A percentile compares a stretch with the other conserved stretches of the same genome.
Evolutionary conservation across 1,140 invertebrate genomes (phyloP).

Genomic region (Trichoplusia ni): DNA sequence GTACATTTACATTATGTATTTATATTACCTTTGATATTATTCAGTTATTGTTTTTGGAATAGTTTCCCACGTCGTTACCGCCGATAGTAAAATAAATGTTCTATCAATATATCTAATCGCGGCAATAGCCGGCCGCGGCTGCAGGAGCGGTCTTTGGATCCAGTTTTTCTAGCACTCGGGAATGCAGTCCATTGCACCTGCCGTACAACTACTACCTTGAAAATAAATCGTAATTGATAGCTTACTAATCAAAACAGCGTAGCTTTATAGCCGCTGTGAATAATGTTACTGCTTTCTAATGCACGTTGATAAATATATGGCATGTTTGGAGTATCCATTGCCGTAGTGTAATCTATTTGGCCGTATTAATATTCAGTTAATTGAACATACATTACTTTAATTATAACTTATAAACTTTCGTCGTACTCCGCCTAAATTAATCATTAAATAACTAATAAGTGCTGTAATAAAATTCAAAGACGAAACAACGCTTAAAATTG

Average conservation of each 20-base stretch:
- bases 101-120: constrained; percentile 63
- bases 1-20: neutral
- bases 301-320: neutral
- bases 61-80: constrained; percentile 45
- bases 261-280: constrained; percentile 13
- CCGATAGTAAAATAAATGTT: constrained; percentile 50
- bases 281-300: constrained; percentile 24
- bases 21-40: neutral
- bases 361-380: too few relatives aligned
- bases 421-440: neutral
- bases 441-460: neutral
- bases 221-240: constrained; percentile 34
- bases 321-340: neutral
- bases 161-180: constrained; percentile 68
- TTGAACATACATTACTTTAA: too few relatives aligned
- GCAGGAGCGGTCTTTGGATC: constrained; percentile 56
- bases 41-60: constrained; percentile 2
- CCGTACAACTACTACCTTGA: constrained; percentile 33
- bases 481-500: neutral
- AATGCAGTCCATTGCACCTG: constrained; percentile 71
- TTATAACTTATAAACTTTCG: too few relatives aligned
- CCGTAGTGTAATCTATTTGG: neutral
- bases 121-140: constrained; percentile 36
- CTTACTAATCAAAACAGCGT: constrained; percentile 29
- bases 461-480: neutral